Percentiles rank a stretch among this genome's conserved stretches.
Evolutionary conservation across 2,888 invertebrate genomes (phyloP).

Genomic region (Macrosiphum euphorbiae): DNA sequence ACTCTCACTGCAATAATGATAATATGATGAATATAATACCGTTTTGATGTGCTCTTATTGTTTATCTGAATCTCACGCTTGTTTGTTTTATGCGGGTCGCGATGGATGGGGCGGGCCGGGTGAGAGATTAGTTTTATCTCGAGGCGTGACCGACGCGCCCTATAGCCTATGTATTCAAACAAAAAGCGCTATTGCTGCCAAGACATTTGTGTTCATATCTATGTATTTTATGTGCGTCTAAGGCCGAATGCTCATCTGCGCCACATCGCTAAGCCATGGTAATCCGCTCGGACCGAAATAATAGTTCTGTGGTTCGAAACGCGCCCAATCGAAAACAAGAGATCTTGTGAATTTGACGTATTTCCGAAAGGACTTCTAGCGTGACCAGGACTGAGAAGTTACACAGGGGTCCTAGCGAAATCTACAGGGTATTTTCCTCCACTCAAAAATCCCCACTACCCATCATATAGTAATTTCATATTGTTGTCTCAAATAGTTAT

Average conservation of each 20-base stretch:
- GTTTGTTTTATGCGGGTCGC: constrained; percentile 2
- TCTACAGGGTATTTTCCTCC: background rate
- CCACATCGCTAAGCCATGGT: background rate
- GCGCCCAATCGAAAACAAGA: background rate
- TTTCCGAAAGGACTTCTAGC: background rate
- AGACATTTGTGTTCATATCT: background rate
- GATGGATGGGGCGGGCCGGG: background rate
- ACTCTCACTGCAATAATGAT: background rate
- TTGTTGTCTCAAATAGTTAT: background rate
- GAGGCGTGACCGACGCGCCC: background rate
- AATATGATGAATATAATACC: background rate
- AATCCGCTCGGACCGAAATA: constrained; percentile 10
- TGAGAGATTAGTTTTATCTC: background rate
- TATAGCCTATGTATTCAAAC: background rate
- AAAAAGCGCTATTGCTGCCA: background rate
- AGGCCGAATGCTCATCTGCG: background rate
- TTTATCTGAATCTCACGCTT: background rate
- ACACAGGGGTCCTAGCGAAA: background rate
- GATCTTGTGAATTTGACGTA: background rate
- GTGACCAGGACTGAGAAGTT: background rate
- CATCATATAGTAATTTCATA: background rate
- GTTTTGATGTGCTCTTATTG: background rate
- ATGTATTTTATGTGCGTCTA: background rate
- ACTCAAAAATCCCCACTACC: background rate
- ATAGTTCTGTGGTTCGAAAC: background rate